Percentiles rank a stretch among this genome's conserved stretches.
Evolutionary conservation across 2,797 vertebrate genomes (phyloP).

Genomic region (Sebastes oblongus): DNA sequence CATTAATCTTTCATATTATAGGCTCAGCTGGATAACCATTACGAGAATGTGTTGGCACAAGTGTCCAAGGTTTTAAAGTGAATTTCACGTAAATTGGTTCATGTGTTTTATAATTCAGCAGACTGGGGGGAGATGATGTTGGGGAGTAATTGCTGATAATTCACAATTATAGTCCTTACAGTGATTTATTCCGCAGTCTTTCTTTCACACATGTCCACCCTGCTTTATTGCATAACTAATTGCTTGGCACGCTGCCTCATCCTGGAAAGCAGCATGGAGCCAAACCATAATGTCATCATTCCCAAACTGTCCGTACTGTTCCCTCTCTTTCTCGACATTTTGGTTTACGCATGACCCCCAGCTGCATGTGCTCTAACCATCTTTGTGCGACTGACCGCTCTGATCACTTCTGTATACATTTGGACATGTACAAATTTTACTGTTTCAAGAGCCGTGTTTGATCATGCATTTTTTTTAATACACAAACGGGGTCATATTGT

Average conservation of each 20-base stretch:
- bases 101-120: slow-evolving; percentile 15
- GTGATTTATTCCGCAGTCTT: slow-evolving; percentile 17
- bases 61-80: background rate
- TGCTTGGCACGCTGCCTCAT: slow-evolving; percentile 41
- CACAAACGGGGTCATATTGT: slow-evolving; percentile 36
- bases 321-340: background rate
- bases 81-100: background rate
- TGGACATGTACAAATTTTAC: slow-evolving; percentile 3
- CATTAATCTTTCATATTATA: slow-evolving; percentile 1
- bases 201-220: slow-evolving; percentile 43
- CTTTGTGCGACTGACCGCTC: background rate
- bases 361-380: background rate
- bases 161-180: slow-evolving; percentile 34
- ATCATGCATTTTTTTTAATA: background rate
- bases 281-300: slow-evolving; percentile 41
- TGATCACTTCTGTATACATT: background rate
- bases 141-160: slow-evolving; percentile 31
- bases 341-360: slow-evolving; percentile 1
- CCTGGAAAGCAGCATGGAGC: slow-evolving; percentile 20
- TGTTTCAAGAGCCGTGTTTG: slow-evolving; percentile 5
- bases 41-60: background rate
- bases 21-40: slow-evolving; percentile 11
- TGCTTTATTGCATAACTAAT: slow-evolving; percentile 61
- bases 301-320: slow-evolving; percentile 23
- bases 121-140: slow-evolving; percentile 19